Percentiles rank a stretch among this genome's conserved stretches.
Conservation (phyloP, 2,888 invertebrate species). For the Dendrolimus houi region DNA sequence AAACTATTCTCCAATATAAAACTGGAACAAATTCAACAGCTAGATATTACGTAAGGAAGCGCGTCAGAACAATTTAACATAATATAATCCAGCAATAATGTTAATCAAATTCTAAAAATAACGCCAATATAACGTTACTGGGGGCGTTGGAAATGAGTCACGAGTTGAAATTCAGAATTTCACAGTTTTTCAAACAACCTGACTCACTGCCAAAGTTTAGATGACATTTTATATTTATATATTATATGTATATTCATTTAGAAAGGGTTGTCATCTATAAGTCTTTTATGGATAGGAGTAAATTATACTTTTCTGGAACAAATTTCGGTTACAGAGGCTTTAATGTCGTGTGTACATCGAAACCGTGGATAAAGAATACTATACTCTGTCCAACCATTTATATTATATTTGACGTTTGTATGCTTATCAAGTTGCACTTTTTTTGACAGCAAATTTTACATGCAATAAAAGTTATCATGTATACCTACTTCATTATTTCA, state of each 20-base stretch:
- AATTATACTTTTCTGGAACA: no score
- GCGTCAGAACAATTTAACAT: neutral
- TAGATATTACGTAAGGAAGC: neutral
- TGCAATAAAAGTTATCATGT: no score
- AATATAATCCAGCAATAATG: neutral
- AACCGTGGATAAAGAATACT: no score
- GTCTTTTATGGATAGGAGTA: no score
- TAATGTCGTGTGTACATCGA: no score
- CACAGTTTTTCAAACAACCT: conserved; percentile 27
- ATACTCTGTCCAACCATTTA: no score
- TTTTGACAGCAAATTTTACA: no score
- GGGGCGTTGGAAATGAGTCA: conserved; percentile 23
- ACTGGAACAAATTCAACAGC: neutral
- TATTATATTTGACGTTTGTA: no score
- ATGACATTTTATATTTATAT: conserved; percentile 21
- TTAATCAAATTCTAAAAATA: conserved; percentile 3
- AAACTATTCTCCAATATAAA: neutral
- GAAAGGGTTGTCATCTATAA: neutral
- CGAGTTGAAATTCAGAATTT: conserved; percentile 16
- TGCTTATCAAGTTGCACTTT: no score
- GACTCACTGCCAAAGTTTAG: conserved; percentile 30
- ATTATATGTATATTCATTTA: neutral
- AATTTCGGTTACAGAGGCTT: no score
- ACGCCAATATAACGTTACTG: conserved; percentile 2
- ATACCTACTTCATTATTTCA: no score